Conservation (phyloP, 2,113 vertebrate species). For the Ciconia boyciana region DNA sequence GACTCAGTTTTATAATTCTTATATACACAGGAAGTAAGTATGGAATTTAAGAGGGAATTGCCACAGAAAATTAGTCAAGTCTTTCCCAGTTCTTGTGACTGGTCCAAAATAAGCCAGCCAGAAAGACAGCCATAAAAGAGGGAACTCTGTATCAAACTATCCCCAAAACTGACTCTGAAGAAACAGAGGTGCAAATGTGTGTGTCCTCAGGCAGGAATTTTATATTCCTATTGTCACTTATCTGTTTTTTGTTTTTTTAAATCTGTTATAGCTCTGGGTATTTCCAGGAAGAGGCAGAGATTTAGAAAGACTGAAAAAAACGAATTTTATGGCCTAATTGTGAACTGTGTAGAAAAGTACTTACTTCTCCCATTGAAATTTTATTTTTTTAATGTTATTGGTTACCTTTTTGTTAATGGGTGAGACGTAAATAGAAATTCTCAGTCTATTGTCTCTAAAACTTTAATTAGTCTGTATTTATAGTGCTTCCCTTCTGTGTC, state of each 20-base stretch:
- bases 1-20: neutral
- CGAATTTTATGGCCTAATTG: neutral
- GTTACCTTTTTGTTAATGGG: neutral
- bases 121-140: neutral
- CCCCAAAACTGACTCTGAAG: neutral
- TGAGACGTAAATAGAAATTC: neutral
- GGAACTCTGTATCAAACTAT: neutral
- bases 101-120: neutral
- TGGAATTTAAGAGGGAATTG: neutral
- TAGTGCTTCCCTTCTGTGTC: neutral
- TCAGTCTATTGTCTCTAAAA: neutral
- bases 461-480: neutral
- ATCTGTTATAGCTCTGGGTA: neutral
- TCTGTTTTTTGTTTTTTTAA: neutral
- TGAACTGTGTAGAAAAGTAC: neutral
- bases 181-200: neutral
- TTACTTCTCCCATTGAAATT: neutral
- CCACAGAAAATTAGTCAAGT: neutral
- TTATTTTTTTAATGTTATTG: neutral
- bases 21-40: neutral
- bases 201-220: neutral
- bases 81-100: neutral
- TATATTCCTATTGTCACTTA: neutral
- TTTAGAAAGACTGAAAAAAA: neutral
- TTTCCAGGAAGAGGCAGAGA: neutral